Percentiles rank a stretch among this genome's conserved stretches.
Conservation (phyloP, 2,797 vertebrate species). For the Fistularia commersonii region DNA sequence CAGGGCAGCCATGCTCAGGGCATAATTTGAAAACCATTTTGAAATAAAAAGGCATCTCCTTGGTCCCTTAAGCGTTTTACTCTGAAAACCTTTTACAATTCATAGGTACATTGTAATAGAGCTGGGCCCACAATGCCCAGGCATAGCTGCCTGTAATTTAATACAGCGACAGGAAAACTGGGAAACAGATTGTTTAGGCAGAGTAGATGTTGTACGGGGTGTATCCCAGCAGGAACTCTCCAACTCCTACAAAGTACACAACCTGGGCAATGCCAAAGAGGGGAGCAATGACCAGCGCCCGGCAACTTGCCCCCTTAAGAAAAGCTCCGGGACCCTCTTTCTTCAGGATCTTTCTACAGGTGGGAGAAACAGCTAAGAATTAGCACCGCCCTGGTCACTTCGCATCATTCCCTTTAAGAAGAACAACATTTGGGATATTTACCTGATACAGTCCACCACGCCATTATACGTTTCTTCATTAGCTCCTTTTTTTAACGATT, state of each 20-base stretch:
- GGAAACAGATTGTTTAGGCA: conserved; percentile 52
- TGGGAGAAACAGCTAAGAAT: too few species aligned
- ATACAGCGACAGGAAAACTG: conserved; percentile 15
- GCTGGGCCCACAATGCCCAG: conserved; percentile 29
- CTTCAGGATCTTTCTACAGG: conserved; percentile 75
- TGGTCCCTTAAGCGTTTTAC: conserved; percentile 41
- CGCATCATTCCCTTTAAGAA: background rate
- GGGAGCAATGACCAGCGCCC: conserved; percentile 83
- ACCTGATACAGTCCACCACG: conserved; percentile 82
- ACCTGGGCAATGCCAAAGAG: conserved; percentile 86
- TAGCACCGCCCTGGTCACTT: background rate
- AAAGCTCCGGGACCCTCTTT: conserved; percentile 81
- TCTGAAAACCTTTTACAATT: conserved; percentile 28
- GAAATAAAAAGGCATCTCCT: conserved; percentile 22
- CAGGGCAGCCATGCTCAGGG: conserved; percentile 27
- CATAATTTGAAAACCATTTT: conserved; percentile 19
- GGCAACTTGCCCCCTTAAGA: conserved; percentile 80
- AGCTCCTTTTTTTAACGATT: conserved; percentile 78
- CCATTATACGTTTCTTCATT: conserved; percentile 84
- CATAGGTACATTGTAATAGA: conserved; percentile 46
- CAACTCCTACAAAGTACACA: conserved; percentile 80
- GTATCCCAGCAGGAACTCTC: conserved; percentile 79
- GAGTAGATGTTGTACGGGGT: conserved; percentile 73
- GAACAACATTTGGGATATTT: conserved; percentile 7
- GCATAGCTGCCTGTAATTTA: conserved; percentile 57